Evolutionary conservation across 2,797 vertebrate species (phyloP).

Genomic region (Thalassophryne amazonica): DNA sequence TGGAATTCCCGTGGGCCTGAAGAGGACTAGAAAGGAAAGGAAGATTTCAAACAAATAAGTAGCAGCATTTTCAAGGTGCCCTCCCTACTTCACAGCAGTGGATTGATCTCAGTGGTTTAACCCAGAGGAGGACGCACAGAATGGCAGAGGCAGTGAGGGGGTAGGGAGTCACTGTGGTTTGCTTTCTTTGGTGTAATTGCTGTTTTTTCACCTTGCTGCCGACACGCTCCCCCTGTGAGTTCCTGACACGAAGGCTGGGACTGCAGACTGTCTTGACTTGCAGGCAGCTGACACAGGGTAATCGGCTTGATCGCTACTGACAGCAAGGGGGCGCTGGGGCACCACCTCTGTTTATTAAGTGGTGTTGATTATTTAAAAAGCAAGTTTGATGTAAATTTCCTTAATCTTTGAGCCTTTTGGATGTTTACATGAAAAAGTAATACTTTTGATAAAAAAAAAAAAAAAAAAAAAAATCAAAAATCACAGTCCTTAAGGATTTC

Average conservation of each 20-base stretch:
- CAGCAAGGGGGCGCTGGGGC: too few species aligned
- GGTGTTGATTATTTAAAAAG: too few species aligned
- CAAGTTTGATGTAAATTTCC: too few species aligned
- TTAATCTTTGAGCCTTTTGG: too few species aligned
- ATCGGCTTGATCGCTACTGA: conserved; percentile 18
- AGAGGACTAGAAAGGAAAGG: conserved; percentile 64
- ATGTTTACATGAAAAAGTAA: too few species aligned
- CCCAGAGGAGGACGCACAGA: conserved; percentile 52
- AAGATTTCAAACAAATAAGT: conserved; percentile 78
- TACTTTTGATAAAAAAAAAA: too few species aligned
- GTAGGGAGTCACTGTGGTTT: conserved; percentile 33
- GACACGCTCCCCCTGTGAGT: conserved; percentile 21
- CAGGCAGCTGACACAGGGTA: conserved; percentile 42
- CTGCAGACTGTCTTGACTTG: conserved; percentile 27
- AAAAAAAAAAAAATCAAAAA: too few species aligned
- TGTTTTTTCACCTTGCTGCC: conserved; percentile 60
- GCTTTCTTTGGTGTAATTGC: conserved; percentile 52
- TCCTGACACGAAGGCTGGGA: conserved; percentile 15
- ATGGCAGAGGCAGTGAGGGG: conserved; percentile 37
- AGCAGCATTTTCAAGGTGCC: conserved; percentile 73
- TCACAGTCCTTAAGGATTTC: too few species aligned
- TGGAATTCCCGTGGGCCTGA: conserved; percentile 57
- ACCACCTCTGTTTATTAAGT: too few species aligned
- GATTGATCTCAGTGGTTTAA: conserved; percentile 68
- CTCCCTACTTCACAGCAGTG: conserved; percentile 68